Percentiles rank a stretch among this genome's conserved stretches.
These are phyloP conservation scores for Antheraea assamensis DNA, from an alignment of 2,888 invertebrate species.

Conservation along the genomic window DNA sequence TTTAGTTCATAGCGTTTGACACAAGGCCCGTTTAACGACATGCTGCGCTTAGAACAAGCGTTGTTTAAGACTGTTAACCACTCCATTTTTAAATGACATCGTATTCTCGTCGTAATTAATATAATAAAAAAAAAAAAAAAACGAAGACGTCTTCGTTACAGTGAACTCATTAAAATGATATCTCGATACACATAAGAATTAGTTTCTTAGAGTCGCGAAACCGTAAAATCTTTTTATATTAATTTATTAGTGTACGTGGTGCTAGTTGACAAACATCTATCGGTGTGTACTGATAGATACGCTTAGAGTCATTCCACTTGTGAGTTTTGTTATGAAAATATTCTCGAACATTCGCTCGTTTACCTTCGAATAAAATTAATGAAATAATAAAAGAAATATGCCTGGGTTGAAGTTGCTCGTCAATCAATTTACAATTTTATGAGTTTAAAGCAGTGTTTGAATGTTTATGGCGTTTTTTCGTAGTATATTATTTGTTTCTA, in stretches of 20 bases:
- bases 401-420: not conserved
- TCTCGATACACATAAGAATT: not conserved
- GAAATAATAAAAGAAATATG: not conserved
- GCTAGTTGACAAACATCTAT: not conserved
- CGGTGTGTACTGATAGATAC: no score
- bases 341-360: not conserved
- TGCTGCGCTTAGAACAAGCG: not conserved
- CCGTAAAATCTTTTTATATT: not conserved
- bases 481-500: no score
- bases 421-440: not conserved
- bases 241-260: not conserved
- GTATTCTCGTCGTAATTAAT: no score
- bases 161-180: not conserved
- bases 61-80: not conserved
- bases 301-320: no score
- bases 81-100: no score
- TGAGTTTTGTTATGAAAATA: not conserved
- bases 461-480: no score
- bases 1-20: not conserved
- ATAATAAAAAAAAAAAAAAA: not conserved
- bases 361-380: not conserved
- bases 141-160: not conserved
- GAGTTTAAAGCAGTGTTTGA: not conserved
- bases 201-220: not conserved
- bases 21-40: not conserved